These are phyloP conservation scores for Chymomyza amoena DNA, from an alignment of 2,888 invertebrate species.

Conservation along the genomic window DNA sequence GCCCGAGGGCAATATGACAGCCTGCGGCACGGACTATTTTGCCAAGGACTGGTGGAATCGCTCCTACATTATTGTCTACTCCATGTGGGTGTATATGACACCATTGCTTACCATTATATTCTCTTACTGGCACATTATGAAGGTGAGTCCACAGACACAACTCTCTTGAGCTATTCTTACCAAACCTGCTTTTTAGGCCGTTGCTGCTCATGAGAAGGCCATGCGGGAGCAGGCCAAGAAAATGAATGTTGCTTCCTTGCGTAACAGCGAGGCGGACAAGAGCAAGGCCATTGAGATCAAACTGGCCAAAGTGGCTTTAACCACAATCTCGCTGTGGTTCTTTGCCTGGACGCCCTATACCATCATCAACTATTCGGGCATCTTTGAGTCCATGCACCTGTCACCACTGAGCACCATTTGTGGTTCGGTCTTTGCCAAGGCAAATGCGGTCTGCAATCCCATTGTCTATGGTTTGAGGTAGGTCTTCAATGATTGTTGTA, in stretches of 20 bases:
- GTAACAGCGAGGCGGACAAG: conserved; percentile 79
- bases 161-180: background rate
- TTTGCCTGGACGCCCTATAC: conserved; percentile 85
- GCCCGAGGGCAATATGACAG: conserved; percentile 84
- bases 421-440: conserved; percentile 83
- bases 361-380: conserved; percentile 80
- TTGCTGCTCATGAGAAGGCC: conserved; percentile 81
- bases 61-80: conserved; percentile 81
- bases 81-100: conserved; percentile 79
- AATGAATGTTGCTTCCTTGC: conserved; percentile 83
- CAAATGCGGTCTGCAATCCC: conserved; percentile 81
- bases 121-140: conserved; percentile 83
- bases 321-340: conserved; percentile 83
- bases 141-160: conserved; percentile 69
- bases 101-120: conserved; percentile 81
- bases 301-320: conserved; percentile 82
- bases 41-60: conserved; percentile 80
- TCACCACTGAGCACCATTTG: conserved; percentile 81
- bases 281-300: conserved; percentile 81
- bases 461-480: conserved; percentile 83
- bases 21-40: conserved; percentile 82
- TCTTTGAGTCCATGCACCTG: conserved; percentile 79
- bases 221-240: conserved; percentile 83
- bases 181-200: conserved; percentile 75
- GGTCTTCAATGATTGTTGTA: conserved; percentile 1